phyloP scores from a whole-genome alignment of 2,113 vertebrate genomes.

The Sinosuthora webbiana region DNA sequence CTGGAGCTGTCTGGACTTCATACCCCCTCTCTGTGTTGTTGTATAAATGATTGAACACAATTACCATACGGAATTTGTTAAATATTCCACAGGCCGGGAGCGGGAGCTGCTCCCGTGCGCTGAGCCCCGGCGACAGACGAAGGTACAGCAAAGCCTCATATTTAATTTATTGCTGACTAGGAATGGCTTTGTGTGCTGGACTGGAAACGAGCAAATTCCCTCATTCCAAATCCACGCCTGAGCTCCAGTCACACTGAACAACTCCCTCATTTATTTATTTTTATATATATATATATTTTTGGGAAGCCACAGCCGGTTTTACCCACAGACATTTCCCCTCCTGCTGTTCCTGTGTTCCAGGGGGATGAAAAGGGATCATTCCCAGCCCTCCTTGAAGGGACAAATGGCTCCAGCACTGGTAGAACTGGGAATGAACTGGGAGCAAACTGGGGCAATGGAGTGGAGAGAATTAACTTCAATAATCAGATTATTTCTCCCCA shows the following conservation, averaged over 20 bases:
- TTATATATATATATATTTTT: neutral
- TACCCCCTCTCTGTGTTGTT: neutral
- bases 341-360: neutral
- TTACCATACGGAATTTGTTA: neutral
- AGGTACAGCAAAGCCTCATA: neutral
- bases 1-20: neutral
- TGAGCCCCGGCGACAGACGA: neutral
- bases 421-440: neutral
- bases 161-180: constrained; percentile 17
- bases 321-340: neutral
- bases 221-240: neutral
- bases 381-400: neutral
- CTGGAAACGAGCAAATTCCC: neutral
- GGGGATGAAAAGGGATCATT: neutral
- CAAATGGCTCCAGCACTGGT: neutral
- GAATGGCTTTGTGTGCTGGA: neutral
- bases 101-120: neutral
- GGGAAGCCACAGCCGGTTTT: neutral
- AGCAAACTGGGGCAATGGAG: neutral
- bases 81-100: neutral
- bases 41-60: neutral
- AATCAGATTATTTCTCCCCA: neutral
- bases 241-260: neutral
- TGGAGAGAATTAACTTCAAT: neutral
- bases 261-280: neutral